These are phyloP conservation scores for Cotesia vestalis DNA, from an alignment of 1,140 invertebrate genomes.

Conservation along the genomic window DNA sequence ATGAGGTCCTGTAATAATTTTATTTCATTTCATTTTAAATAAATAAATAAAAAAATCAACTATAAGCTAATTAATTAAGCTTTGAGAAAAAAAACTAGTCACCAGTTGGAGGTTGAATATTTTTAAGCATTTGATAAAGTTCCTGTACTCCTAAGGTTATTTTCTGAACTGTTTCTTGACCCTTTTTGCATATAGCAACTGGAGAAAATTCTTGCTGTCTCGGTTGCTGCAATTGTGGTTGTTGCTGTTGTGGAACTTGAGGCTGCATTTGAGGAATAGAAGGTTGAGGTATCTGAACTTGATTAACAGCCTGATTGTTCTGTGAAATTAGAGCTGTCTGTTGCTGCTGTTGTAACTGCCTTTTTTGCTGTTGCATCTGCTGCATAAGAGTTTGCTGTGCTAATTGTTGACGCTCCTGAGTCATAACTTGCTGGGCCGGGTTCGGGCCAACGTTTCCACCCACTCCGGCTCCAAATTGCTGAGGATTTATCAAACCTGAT, in stretches of 20 bases:
- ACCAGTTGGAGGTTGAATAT: slow-evolving; percentile 73
- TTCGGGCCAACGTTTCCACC: slow-evolving; percentile 49
- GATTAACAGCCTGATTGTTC: slow-evolving; percentile 51
- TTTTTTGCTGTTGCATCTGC: slow-evolving; percentile 57
- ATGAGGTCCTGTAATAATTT: slow-evolving; percentile 69
- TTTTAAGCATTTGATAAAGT: slow-evolving; percentile 84
- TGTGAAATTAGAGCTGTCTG: slow-evolving; percentile 57
- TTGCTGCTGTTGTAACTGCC: slow-evolving; percentile 46
- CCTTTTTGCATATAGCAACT: slow-evolving; percentile 84
- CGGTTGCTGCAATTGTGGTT: slow-evolving; percentile 66
- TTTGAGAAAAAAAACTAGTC: not conserved
- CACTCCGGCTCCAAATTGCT: slow-evolving; percentile 60
- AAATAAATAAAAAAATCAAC: slow-evolving; percentile 9
- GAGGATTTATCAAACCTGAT: slow-evolving; percentile 58
- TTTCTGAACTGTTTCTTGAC: slow-evolving; percentile 94
- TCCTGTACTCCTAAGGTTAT: slow-evolving; percentile 89
- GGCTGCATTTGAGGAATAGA: slow-evolving; percentile 63
- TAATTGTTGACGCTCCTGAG: slow-evolving; percentile 53
- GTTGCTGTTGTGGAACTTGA: slow-evolving; percentile 65
- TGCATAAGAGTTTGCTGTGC: slow-evolving; percentile 55
- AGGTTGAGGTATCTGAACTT: slow-evolving; percentile 58
- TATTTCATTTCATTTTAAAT: not conserved
- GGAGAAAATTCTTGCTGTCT: slow-evolving; percentile 77
- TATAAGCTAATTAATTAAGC: not conserved
- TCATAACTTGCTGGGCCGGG: slow-evolving; percentile 58